Evolutionary conservation across 1,140 invertebrate species (phyloP), one percentile per base, ranked within the genome.

Genomic region (Vanessa atalanta): DNA sequence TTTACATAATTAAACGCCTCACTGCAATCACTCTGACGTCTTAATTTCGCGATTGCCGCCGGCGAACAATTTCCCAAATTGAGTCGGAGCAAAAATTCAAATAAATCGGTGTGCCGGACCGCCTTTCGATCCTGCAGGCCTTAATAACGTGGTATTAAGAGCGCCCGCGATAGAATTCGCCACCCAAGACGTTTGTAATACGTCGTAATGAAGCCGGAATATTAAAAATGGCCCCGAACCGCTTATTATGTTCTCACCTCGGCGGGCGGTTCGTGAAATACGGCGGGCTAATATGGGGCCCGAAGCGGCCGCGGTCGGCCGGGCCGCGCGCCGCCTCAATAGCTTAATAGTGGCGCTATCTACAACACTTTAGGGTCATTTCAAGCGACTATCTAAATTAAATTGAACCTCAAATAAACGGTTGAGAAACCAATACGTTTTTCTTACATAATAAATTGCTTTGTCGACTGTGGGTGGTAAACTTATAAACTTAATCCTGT

Each of bases 171-270:
- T 92, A 92, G 89, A 91, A 92, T 92, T 90, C 90, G 87, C 89
- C 90, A 92, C 90, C 90, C 90, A 92, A 91, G 90, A 90, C 88
- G 90, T 86, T 88, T 87, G 89, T 92, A 92, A 92, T 92, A 89
- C 84, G 88, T 85, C 85, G 89, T 92, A 91, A 92, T 92, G 89
- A 92, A 90, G 90, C 88, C 80, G 84, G 89, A 91, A 92, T 92
- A 92, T 92, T 92, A 92, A 92, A 91, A 92, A 91, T 91, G 90
- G 88, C 73, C 70, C 79, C 88, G 78, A 91, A 89, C 90, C 87
- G 87, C 90, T 92, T 92, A 92, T 92, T 91, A 92, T 88, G 90
- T 92, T 92, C 90, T 92, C 90, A 92, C 90, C 89, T 92, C 86
- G 81, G 82, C 87, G 82, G 86, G 82, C 78, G 81, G 81, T 78